A percentile compares a stretch with the other conserved stretches of the same genome.
Evolutionary conservation across 2,888 invertebrate species (phyloP).

Genomic region (Parochlus steinenii): DNA sequence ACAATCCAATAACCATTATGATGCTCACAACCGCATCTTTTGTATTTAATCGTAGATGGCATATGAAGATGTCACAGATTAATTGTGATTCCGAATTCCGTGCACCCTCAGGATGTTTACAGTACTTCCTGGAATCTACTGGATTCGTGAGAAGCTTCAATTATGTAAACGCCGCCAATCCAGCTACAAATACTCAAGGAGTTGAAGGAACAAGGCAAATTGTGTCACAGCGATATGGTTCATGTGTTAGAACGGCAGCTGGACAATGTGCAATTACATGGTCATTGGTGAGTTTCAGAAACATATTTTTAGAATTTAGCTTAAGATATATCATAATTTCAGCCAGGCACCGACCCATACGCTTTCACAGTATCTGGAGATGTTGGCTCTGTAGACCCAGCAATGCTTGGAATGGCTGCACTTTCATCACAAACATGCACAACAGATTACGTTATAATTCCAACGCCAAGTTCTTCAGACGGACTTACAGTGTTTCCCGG

Average conservation of each 20-base stretch:
- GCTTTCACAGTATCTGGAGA: constrained; percentile 59
- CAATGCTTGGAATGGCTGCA: constrained; percentile 40
- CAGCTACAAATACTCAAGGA: constrained; percentile 35
- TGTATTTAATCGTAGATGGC: constrained; percentile 52
- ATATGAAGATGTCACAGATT: constrained; percentile 38
- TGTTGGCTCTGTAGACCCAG: constrained; percentile 44
- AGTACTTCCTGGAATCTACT: constrained; percentile 45
- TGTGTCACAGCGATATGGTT: constrained; percentile 54
- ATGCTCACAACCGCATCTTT: constrained; percentile 44
- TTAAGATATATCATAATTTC: constrained; percentile 11
- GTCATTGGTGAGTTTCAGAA: constrained; percentile 16
- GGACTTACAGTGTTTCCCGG: constrained; percentile 26
- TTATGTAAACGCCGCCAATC: constrained; percentile 46
- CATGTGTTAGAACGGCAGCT: constrained; percentile 55
- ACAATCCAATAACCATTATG: constrained; percentile 46
- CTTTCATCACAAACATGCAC: constrained; percentile 43
- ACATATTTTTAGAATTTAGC: constrained; percentile 22
- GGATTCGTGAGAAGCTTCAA: constrained; percentile 61
- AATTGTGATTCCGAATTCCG: constrained; percentile 17
- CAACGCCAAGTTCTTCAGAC: constrained; percentile 41
- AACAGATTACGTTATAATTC: constrained; percentile 59
- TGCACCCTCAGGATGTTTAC: constrained; percentile 66
- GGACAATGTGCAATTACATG: constrained; percentile 59
- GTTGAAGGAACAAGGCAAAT: constrained; percentile 51
- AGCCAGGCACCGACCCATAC: constrained; percentile 29